Conservation (phyloP, 2,113 vertebrate species). For the Oncorhynchus kisutch region DNA sequence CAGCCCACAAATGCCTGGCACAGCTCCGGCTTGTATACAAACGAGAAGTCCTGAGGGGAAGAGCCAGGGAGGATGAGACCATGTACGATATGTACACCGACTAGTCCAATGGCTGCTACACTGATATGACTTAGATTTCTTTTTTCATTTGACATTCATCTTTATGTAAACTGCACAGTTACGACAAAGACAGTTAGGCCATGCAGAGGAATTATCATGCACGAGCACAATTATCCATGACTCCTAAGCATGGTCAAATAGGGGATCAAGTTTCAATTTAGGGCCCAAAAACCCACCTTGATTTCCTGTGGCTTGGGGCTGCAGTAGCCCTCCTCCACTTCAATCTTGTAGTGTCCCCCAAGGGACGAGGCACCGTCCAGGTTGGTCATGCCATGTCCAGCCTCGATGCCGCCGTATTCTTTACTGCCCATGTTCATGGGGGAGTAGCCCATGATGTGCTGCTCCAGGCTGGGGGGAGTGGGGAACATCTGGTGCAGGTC, state of each 20-base stretch:
- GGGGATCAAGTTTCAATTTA: not conserved
- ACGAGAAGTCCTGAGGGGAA: constrained; percentile 88
- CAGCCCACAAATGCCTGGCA: constrained; percentile 91
- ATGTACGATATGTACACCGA: not conserved
- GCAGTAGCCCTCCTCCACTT: constrained; percentile 96
- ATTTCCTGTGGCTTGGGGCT: constrained; percentile 97
- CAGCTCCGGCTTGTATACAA: constrained; percentile 91
- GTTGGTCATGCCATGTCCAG: constrained; percentile 81
- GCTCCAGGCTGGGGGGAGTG: constrained; percentile 94
- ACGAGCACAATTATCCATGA: not conserved
- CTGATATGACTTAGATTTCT: not conserved
- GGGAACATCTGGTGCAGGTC: constrained; percentile 99
- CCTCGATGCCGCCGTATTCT: constrained; percentile 92
- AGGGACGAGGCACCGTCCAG: constrained; percentile 79
- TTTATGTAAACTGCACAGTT: not conserved
- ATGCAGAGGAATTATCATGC: not conserved
- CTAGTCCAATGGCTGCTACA: not conserved
- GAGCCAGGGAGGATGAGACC: not conserved
- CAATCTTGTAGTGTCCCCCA: constrained; percentile 89
- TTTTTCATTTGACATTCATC: not conserved
- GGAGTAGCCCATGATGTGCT: constrained; percentile 96
- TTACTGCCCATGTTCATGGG: constrained; percentile 98
- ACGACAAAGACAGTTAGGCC: not conserved
- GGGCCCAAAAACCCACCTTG: constrained; percentile 75
- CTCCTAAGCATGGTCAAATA: not conserved